phyloP scores from a whole-genome alignment of 2,888 invertebrate species.

The Elgonia sp. region DNA sequence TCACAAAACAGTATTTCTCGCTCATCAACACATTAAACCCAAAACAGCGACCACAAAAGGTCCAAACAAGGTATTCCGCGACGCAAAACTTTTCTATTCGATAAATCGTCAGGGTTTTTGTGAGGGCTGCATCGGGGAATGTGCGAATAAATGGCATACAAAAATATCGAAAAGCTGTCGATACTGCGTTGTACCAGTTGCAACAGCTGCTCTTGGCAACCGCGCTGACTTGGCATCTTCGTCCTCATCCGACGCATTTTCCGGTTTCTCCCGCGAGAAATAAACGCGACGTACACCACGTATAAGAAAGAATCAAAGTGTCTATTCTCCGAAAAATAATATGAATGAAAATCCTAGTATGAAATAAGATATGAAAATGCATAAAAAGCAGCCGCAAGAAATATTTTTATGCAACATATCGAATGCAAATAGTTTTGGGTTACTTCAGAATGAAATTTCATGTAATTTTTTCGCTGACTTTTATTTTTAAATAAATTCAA shows the following conservation, averaged over 20 bases:
- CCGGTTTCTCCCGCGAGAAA: constrained; percentile 52
- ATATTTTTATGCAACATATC: background rate
- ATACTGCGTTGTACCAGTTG: constrained; percentile 56
- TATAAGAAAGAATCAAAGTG: constrained; percentile 55
- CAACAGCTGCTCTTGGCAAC: constrained; percentile 72
- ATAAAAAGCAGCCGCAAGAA: background rate
- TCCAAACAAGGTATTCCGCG: constrained; percentile 17
- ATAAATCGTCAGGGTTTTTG: constrained; percentile 42
- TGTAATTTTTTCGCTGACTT: no score
- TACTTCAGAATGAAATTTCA: no score
- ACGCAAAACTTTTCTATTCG: constrained; percentile 48
- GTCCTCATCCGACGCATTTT: constrained; percentile 44
- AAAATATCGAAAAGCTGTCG: constrained; percentile 71
- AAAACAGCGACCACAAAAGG: background rate
- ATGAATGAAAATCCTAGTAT: constrained; percentile 10
- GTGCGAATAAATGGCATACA: constrained; percentile 53
- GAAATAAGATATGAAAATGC: constrained; percentile 27
- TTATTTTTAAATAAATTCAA: no score
- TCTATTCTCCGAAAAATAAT: constrained; percentile 46
- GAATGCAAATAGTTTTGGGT: background rate
- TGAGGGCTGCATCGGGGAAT: constrained; percentile 30
- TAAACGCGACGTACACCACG: constrained; percentile 44
- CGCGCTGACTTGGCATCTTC: constrained; percentile 59
- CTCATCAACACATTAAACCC: constrained; percentile 12
- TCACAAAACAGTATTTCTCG: constrained; percentile 4